phyloP scores from a whole-genome alignment of 2,113 vertebrate species.

The Astatotilapia flaviijosephi region DNA sequence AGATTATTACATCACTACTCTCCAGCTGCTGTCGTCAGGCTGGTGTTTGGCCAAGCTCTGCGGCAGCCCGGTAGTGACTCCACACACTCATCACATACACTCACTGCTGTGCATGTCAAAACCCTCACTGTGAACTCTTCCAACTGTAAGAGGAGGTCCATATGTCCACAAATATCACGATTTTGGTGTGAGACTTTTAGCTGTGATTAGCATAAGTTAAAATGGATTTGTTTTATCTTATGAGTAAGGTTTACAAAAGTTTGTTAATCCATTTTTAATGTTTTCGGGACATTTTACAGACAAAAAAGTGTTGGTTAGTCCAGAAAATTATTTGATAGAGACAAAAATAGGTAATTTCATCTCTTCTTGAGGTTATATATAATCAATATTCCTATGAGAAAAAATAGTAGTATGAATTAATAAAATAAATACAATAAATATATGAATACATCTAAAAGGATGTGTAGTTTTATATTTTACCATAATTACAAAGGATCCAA shows the following conservation, averaged over 20 bases:
- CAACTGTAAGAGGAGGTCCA: background rate
- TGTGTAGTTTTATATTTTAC: background rate
- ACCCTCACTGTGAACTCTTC: constrained; percentile 5
- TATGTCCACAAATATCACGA: background rate
- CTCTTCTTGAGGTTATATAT: background rate
- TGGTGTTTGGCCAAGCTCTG: constrained; percentile 56
- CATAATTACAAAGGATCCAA: background rate
- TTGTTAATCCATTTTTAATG: background rate
- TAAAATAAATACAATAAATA: background rate
- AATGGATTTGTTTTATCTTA: background rate
- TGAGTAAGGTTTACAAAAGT: background rate
- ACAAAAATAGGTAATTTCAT: background rate
- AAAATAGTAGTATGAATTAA: background rate
- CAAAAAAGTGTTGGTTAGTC: background rate
- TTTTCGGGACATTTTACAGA: background rate
- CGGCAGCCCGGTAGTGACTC: constrained; percentile 41
- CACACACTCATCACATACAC: constrained; percentile 6
- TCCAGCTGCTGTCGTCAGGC: constrained; percentile 61
- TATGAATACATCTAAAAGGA: background rate
- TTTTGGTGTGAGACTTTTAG: background rate
- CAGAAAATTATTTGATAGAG: background rate
- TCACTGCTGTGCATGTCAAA: background rate
- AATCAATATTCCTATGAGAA: background rate
- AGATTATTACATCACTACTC: constrained; percentile 66
- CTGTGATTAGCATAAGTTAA: background rate